These are phyloP conservation scores for Euwallacea similis DNA, from an alignment of 1,140 invertebrate species.

Conservation along the genomic window DNA sequence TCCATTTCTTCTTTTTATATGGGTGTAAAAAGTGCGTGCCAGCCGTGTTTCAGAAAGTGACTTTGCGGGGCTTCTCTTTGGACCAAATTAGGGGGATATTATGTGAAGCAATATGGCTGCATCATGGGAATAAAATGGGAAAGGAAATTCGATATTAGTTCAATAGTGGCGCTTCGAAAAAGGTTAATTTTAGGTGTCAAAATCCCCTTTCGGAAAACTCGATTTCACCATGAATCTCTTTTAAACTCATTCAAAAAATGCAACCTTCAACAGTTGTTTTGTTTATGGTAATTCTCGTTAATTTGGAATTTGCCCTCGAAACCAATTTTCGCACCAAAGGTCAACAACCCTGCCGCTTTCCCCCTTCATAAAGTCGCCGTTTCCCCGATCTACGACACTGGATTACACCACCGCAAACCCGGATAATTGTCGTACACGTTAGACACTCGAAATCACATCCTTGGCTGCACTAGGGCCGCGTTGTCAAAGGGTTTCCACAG, in stretches of 20 bases:
- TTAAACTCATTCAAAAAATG: too few species aligned
- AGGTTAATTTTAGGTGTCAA: too few species aligned
- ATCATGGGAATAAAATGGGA: not conserved
- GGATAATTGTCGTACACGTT: slow-evolving; percentile 43
- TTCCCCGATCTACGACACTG: slow-evolving; percentile 25
- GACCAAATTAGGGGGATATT: not conserved
- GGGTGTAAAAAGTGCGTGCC: slow-evolving; percentile 1
- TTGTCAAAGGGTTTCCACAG: slow-evolving; percentile 30
- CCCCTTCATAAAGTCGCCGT: slow-evolving; percentile 1
- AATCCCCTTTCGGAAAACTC: too few species aligned
- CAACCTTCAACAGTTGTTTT: too few species aligned
- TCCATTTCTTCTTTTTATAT: not conserved
- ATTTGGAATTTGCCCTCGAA: too few species aligned
- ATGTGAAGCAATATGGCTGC: not conserved
- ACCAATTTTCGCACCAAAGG: not conserved
- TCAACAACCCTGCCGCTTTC: slow-evolving; percentile 6
- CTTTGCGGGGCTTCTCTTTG: not conserved
- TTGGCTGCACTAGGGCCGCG: slow-evolving; percentile 17
- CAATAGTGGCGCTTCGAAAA: too few species aligned
- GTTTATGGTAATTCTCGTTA: too few species aligned
- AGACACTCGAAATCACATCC: slow-evolving; percentile 43
- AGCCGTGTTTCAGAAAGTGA: not conserved
- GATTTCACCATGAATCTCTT: too few species aligned
- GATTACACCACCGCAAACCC: slow-evolving; percentile 35
- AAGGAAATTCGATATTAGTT: too few species aligned